Evolutionary conservation across 2,888 invertebrate genomes (phyloP), one percentile per base, ranked within the genome.

Genomic region (Alloscopus bannaensis): DNA sequence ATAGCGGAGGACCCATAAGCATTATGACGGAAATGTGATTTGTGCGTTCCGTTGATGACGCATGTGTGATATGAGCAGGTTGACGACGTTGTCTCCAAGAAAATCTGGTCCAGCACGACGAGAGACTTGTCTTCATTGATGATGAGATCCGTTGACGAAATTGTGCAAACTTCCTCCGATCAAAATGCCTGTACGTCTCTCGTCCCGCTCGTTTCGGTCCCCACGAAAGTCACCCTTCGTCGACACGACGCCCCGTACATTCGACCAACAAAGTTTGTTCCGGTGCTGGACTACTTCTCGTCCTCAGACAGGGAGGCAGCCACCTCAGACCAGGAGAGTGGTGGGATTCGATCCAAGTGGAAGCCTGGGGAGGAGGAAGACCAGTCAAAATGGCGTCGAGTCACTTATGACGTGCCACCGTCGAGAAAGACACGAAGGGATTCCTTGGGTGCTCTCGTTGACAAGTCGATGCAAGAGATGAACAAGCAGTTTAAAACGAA

Each of bases 371-470:
- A 42, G 3, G 42, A 57, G 16, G 28, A 62, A 2, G 70, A 70
- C 2, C 50, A 57, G 16, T 73, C 72, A 1, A 60, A 47, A n/a
- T 82, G 77, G 77, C 47, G 72, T 3, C 68, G 72, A 36, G 78
- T 82, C 4, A 64, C 57, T 8, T 82, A 80, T 59, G 80, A 76
- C 2, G 77, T 80, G 0, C 66, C 72, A 16, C 91, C 91, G n/a
- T 3, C 55, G 1, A 22, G 26, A 55, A 55, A 55, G 36, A 65
- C n/a, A 16, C 89, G 90, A 71, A 87, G 87, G 47, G 65, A 69
- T 18, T 72, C 77, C 1, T 29, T 81, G 20, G 57, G 81, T 20
- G 40, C 70, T 8, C 59, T 73, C 2, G 70, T 81, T 1, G 79
- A 78, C 26, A 66, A 57, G 26, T 57, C 71, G 4, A 79, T 82